Conservation (phyloP, 2,797 vertebrate species). For the Atherinosoma microstoma region DNA sequence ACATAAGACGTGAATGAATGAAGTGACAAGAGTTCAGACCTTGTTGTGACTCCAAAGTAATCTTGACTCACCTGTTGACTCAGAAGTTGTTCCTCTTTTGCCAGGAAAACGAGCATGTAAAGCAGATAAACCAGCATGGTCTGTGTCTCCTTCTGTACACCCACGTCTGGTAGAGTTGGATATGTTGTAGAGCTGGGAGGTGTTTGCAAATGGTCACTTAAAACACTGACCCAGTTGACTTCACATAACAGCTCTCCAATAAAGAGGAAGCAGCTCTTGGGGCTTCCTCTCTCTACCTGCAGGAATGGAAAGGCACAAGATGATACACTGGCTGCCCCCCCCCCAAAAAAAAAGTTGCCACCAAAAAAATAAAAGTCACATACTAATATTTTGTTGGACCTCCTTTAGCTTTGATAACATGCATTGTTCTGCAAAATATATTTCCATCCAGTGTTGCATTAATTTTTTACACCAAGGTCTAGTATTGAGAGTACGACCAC, state of each 20-base stretch:
- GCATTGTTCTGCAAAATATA: no score
- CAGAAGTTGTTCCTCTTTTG: conserved; percentile 91
- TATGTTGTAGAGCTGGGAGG: conserved; percentile 75
- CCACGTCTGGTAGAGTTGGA: conserved; percentile 44
- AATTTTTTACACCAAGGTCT: no score
- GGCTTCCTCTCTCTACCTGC: conserved; percentile 96
- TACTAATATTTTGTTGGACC: no score
- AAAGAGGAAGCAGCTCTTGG: conserved; percentile 97
- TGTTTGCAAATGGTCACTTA: conserved; percentile 88
- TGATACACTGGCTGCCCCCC: not conserved
- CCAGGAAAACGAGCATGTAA: conserved; percentile 93
- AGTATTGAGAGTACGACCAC: no score
- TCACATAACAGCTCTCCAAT: conserved; percentile 93
- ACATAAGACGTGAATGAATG: conserved; percentile 2
- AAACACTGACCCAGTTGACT: conserved; percentile 95
- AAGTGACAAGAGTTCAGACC: not conserved
- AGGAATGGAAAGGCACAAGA: conserved; percentile 5
- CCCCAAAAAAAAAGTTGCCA: no score
- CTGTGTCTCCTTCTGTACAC: conserved; percentile 77
- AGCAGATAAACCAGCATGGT: conserved; percentile 93
- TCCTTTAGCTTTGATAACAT: no score
- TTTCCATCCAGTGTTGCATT: no score
- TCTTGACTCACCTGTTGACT: conserved; percentile 83
- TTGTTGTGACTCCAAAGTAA: not conserved
- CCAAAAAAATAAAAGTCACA: no score